Percentiles rank a stretch among this genome's conserved stretches.
Conservation (phyloP, 2,888 invertebrate genomes). For the Brachyopa scutellaris region DNA sequence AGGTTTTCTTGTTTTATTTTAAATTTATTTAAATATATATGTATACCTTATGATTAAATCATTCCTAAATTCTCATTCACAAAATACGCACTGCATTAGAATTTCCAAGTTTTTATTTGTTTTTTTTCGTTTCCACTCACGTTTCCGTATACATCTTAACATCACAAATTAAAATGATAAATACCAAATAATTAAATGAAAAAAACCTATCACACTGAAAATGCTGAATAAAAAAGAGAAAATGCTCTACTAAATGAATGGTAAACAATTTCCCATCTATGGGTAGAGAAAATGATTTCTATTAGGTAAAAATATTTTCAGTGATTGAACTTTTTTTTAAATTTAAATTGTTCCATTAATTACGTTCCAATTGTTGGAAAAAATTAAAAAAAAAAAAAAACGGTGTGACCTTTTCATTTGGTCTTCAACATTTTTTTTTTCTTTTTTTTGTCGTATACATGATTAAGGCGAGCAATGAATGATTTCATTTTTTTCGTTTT, state of each 20-base stretch:
- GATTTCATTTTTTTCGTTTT: slow-evolving; percentile 61
- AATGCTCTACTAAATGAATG: slow-evolving; percentile 31
- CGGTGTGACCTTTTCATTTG: slow-evolving; percentile 55
- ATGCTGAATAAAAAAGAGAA: neutral
- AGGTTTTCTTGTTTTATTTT: slow-evolving; percentile 40
- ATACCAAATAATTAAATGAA: neutral
- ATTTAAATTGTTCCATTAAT: slow-evolving; percentile 49
- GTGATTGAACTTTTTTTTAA: slow-evolving; percentile 39
- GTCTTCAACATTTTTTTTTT: slow-evolving; percentile 67
- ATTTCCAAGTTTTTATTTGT: slow-evolving; percentile 29
- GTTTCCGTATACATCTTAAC: slow-evolving; percentile 67
- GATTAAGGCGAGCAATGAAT: slow-evolving; percentile 76
- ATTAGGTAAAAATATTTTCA: slow-evolving; percentile 3
- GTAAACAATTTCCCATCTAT: neutral
- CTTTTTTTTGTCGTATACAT: slow-evolving; percentile 75
- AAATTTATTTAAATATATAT: slow-evolving; percentile 65
- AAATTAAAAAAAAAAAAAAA: slow-evolving; percentile 32
- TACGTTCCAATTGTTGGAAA: slow-evolving; percentile 31
- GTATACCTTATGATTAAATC: slow-evolving; percentile 69
- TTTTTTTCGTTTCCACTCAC: slow-evolving; percentile 53
- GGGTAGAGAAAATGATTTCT: slow-evolving; percentile 12
- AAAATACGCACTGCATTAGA: slow-evolving; percentile 62
- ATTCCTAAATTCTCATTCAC: slow-evolving; percentile 71
- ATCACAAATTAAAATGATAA: slow-evolving; percentile 55
- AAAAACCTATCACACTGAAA: slow-evolving; percentile 27